Percentiles rank a stretch among this genome's conserved stretches.
These are phyloP conservation scores for Delichon dasypus DNA, from an alignment of 2,797 vertebrate species.

Conservation along the genomic window DNA sequence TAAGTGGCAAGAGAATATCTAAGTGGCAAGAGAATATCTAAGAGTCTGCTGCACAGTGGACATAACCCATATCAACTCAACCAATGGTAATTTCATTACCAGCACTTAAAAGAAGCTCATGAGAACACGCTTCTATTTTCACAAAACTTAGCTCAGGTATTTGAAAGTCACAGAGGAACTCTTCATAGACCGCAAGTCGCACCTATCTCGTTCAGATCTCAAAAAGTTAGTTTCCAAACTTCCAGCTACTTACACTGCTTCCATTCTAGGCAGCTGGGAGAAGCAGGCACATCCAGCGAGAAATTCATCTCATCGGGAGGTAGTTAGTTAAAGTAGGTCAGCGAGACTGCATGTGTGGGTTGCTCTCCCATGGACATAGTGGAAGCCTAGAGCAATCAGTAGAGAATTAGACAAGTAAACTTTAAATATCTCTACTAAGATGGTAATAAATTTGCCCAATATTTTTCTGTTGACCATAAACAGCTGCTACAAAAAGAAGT, in stretches of 20 bases:
- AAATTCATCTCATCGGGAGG: background rate
- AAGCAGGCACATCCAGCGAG: background rate
- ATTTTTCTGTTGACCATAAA: background rate
- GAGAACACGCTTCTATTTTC: background rate
- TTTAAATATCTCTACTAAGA: background rate
- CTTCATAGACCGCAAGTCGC: background rate
- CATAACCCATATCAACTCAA: background rate
- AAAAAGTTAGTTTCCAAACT: background rate
- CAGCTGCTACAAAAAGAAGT: background rate
- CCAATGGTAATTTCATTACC: background rate
- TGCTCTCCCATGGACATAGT: background rate
- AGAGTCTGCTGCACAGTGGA: background rate
- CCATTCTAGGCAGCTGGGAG: background rate
- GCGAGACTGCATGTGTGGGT: background rate
- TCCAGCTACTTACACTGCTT: background rate
- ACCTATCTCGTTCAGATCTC: background rate
- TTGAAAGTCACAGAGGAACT: background rate
- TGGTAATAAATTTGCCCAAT: background rate
- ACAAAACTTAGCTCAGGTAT: background rate
- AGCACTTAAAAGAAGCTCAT: background rate
- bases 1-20: background rate
- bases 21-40: too few relatives aligned
- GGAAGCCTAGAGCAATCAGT: background rate
- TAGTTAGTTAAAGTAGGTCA: constrained; percentile 33
- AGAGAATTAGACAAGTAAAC: constrained; percentile 7